A percentile compares a stretch with the other conserved stretches of the same genome.
Conservation (phyloP, 2,113 vertebrate species). For the Balaeniceps rex region DNA sequence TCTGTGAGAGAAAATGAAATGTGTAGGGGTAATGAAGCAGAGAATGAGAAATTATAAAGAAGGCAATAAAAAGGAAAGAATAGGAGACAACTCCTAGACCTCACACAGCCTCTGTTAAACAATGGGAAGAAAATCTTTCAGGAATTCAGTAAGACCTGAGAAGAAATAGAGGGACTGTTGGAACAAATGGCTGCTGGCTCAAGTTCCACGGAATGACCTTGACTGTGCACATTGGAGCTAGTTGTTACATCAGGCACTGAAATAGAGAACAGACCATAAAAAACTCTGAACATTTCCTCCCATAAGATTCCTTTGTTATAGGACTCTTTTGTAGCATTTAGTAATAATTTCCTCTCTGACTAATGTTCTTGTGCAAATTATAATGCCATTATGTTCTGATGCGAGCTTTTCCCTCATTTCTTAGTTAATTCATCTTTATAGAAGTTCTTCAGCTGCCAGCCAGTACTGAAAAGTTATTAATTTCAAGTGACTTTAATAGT, state of each 20-base stretch:
- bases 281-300: constrained; percentile 61
- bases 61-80: constrained; percentile 44
- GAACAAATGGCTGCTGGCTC: constrained; percentile 62
- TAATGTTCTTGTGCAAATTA: constrained; percentile 61
- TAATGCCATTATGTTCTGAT: constrained; percentile 51
- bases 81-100: constrained; percentile 48
- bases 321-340: constrained; percentile 55
- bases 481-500: constrained; percentile 35
- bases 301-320: constrained; percentile 61
- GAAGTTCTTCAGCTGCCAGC: constrained; percentile 31
- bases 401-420: constrained; percentile 7
- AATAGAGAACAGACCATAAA: constrained; percentile 64
- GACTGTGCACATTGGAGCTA: constrained; percentile 30
- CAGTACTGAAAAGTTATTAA: constrained; percentile 8
- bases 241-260: constrained; percentile 58
- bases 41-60: neutral
- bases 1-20: neutral
- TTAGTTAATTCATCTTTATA: constrained; percentile 44
- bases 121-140: constrained; percentile 58
- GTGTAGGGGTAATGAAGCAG: neutral
- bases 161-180: constrained; percentile 48
- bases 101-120: constrained; percentile 63
- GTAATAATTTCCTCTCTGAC: constrained; percentile 63
- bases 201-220: constrained; percentile 37
- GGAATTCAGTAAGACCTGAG: constrained; percentile 57